Evolutionary conservation across 2,113 vertebrate genomes (phyloP).

Genomic region (Carassius auratus): DNA sequence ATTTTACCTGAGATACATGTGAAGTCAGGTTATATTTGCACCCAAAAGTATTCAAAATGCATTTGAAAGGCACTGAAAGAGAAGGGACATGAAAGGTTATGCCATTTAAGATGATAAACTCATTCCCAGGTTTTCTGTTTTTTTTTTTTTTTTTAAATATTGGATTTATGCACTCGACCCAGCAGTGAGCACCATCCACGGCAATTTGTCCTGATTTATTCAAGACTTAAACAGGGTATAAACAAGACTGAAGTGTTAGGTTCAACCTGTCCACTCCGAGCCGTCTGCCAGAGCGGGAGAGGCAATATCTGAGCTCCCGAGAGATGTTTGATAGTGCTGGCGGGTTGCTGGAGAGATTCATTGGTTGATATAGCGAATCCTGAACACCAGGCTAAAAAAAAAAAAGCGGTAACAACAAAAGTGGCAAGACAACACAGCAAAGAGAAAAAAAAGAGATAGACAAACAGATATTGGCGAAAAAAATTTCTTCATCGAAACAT

Average conservation of each 20-base stretch:
- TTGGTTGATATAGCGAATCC: conserved; percentile 55
- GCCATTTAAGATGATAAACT: conserved; percentile 55
- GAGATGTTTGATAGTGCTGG: conserved; percentile 54
- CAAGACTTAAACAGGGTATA: conserved; percentile 63
- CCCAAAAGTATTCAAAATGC: conserved; percentile 53
- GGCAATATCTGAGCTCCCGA: conserved; percentile 55
- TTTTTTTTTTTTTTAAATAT: conserved; percentile 48
- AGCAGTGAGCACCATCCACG: conserved; percentile 53
- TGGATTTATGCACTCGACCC: conserved; percentile 58
- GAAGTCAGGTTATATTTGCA: conserved; percentile 29
- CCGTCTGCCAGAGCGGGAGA: conserved; percentile 52
- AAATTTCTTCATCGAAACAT: neutral
- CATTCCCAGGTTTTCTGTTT: conserved; percentile 25
- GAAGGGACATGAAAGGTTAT: conserved; percentile 53
- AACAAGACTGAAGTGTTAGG: conserved; percentile 59
- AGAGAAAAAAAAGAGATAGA: neutral
- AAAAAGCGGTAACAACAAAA: conserved; percentile 46
- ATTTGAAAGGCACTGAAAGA: conserved; percentile 48
- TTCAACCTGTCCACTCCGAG: conserved; percentile 54
- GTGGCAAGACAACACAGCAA: neutral
- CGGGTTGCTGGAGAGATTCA: conserved; percentile 54
- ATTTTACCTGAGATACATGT: conserved; percentile 36
- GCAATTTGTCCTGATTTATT: conserved; percentile 66
- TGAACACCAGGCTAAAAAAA: conserved; percentile 33
- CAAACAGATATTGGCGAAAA: neutral